Evolutionary conservation across 2,113 vertebrate species (phyloP).

Genomic region (Progne subis): DNA sequence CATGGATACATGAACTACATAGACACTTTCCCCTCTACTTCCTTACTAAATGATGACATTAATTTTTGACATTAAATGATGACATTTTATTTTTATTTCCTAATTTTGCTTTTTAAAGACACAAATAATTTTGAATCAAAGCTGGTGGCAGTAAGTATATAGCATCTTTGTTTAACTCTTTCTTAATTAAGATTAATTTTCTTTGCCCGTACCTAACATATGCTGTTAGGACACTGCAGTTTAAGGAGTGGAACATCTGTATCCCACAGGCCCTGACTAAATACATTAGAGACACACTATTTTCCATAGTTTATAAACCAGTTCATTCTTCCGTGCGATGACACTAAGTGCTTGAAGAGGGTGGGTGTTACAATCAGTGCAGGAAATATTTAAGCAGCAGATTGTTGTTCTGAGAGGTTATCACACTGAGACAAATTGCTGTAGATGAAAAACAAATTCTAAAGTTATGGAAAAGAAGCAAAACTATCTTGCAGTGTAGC

Average conservation of each 20-base stretch:
- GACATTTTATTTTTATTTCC: not conserved
- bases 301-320: constrained; percentile 6
- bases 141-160: not conserved
- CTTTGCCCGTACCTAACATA: not conserved
- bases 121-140: not conserved
- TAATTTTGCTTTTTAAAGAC: not conserved
- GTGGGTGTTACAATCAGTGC: not conserved
- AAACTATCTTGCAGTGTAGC: not conserved
- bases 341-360: not conserved
- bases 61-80: not conserved
- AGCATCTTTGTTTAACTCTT: not conserved
- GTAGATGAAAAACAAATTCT: not conserved
- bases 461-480: not conserved
- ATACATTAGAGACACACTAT: not conserved
- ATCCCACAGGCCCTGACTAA: not conserved
- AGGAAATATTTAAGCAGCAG: not conserved
- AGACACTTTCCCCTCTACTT: not conserved
- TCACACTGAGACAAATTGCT: not conserved
- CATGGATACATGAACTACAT: not conserved
- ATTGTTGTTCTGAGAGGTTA: not conserved
- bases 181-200: not conserved
- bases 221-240: not conserved
- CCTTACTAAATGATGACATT: not conserved
- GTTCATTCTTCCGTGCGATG: not conserved
- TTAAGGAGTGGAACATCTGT: not conserved